Evolutionary conservation across 2,113 vertebrate genomes (phyloP).

Genomic region (Scopus umbretta): DNA sequence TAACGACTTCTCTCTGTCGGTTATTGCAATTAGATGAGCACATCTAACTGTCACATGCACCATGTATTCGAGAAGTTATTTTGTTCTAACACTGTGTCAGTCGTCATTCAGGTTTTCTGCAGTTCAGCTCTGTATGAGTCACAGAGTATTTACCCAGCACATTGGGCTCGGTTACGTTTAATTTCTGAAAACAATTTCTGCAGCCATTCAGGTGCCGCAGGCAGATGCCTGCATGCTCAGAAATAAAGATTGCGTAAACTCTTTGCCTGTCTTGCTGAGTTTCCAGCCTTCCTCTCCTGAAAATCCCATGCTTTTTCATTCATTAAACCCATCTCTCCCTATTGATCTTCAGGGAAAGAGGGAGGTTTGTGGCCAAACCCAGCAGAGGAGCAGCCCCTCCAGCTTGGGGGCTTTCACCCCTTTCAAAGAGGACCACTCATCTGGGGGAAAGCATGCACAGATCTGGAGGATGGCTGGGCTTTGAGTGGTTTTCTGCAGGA

Average conservation of each 20-base stretch:
- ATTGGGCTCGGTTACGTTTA: not conserved
- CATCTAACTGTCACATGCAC: constrained; percentile 2
- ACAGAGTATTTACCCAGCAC: not conserved
- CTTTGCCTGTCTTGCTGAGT: not conserved
- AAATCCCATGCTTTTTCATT: not conserved
- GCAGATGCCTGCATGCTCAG: not conserved
- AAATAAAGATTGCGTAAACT: not conserved
- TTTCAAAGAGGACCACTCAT: not conserved
- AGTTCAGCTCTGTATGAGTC: not conserved
- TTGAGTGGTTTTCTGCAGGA: not conserved
- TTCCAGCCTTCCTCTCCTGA: not conserved
- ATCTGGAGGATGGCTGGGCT: not conserved
- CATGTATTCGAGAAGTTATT: not conserved
- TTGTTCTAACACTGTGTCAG: not conserved
- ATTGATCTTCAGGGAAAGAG: not conserved
- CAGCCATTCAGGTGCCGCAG: not conserved
- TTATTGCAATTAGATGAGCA: constrained; percentile 39
- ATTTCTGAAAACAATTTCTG: constrained; percentile 30
- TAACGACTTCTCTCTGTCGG: not conserved
- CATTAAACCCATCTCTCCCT: not conserved
- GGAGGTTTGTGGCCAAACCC: not conserved
- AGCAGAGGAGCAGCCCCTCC: not conserved
- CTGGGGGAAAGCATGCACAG: not conserved
- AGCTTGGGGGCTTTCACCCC: not conserved
- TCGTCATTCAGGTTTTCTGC: not conserved